phyloP scores from a whole-genome alignment of 2,888 invertebrate genomes.

The Hydropsyche betteni region DNA sequence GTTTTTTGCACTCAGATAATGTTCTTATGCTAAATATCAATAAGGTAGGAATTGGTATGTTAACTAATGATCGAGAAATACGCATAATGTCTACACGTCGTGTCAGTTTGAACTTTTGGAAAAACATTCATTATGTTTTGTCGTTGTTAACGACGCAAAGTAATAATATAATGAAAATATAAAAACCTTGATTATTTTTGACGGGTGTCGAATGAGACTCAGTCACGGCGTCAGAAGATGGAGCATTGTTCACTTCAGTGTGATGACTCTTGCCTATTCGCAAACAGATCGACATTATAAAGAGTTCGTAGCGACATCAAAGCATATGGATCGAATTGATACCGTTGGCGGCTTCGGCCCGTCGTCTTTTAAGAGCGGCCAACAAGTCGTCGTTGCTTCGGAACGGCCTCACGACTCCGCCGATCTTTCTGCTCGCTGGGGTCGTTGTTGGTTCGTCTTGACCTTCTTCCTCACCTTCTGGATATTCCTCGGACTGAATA shows the following conservation, averaged over 20 bases:
- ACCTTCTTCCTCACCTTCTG: conserved; percentile 66
- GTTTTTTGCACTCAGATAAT: too few species aligned
- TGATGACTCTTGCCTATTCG: conserved; percentile 37
- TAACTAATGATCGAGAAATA: too few species aligned
- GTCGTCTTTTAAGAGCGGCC: conserved; percentile 75
- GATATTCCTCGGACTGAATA: conserved; percentile 65
- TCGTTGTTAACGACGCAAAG: too few species aligned
- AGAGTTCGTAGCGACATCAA: neutral
- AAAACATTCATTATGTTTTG: too few species aligned
- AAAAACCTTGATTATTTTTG: conserved; percentile 37
- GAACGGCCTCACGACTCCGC: conserved; percentile 77
- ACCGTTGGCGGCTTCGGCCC: conserved; percentile 74
- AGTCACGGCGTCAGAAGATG: conserved; percentile 25
- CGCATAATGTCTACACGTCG: too few species aligned
- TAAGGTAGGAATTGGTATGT: too few species aligned
- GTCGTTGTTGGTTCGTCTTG: conserved; percentile 70
- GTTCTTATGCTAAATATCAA: too few species aligned
- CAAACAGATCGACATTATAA: neutral
- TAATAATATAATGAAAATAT: neutral
- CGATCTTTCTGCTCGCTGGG: conserved; percentile 73
- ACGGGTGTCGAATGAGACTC: conserved; percentile 27
- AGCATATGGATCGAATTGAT: conserved; percentile 45
- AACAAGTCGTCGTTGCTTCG: conserved; percentile 81
- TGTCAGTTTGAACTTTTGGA: too few species aligned
- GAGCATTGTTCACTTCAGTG: conserved; percentile 21